Evolutionary conservation across 1,140 invertebrate genomes (phyloP), one percentile per base, ranked within the genome.

Genomic region (Mercenaria mercenaria): DNA sequence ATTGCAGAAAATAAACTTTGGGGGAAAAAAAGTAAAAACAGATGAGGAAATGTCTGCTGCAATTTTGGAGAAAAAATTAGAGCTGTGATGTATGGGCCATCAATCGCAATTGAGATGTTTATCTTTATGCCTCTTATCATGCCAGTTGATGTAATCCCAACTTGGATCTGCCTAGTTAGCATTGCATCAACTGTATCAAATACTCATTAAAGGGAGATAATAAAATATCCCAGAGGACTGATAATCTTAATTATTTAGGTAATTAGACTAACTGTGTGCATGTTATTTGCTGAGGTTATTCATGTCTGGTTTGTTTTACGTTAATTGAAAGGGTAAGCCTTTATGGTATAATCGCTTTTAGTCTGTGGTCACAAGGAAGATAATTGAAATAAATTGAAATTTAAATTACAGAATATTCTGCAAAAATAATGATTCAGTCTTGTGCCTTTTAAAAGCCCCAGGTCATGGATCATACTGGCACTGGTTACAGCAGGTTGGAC

Each of bases 111-210:
- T 39, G 29, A 79, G 76, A 79, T 79, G 29, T 32, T 56, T 56
- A 79, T 79, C 76, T 79, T 79, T 79, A 79, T 79, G 0, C 34
- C 29, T 20, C 76, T 79, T 79, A 79, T 79, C 76, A 79, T 79
- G 76, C 32, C 76, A 79, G 29, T 34, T 23, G 43, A 79, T 79
- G 76, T 79, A 79, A 79, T 56, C 29, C 47, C 47, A 26, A 4
- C 29, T 34, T 34, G 26, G 43, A 59, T 8, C 76, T 56, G 29
- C 76, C 76, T 79, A 52, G 76, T 79, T 79, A 79, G 76, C 50
- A 56, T 76, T 29, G 26, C 47, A 79, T 56, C 76, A 52, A 56
- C 47, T n/a, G 8, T 79, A 79, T 79, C 43, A 59, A 23, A 79
- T 34, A 18, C 32, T 52, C 29, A 52, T 50, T 56, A 20, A 79